Evolutionary conservation across 2,113 vertebrate genomes (phyloP).

Genomic region (Calyptomena viridis): DNA sequence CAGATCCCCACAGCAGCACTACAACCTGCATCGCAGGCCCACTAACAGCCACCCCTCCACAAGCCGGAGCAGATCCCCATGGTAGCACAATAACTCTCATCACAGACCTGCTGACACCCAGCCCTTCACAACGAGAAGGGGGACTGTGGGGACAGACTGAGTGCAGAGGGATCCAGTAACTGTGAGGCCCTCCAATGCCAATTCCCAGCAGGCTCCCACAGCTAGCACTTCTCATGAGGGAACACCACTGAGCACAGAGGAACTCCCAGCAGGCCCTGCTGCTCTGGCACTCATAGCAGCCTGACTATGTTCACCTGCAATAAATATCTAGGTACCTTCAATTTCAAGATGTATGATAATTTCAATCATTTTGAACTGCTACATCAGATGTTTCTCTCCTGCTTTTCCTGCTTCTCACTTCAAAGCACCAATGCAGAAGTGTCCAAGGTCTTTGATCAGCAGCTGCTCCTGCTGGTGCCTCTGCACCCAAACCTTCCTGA

Average conservation of each 20-base stretch:
- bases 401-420: background rate
- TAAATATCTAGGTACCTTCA: background rate
- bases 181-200: fast-evolving
- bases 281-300: background rate
- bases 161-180: no score
- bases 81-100: fast-evolving
- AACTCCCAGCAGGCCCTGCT: background rate
- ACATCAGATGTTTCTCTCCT: background rate
- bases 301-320: background rate
- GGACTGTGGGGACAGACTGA: background rate
- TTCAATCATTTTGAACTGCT: background rate
- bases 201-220: background rate
- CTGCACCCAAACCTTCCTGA: background rate
- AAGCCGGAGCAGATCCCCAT: background rate
- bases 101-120: fast-evolving
- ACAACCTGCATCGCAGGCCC: fast-evolving
- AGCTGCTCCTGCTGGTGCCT: background rate
- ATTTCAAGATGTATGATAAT: background rate
- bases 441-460: background rate
- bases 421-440: background rate
- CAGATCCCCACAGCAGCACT: fast-evolving
- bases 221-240: background rate
- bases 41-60: background rate
- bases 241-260: fast-evolving
- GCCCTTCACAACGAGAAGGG: background rate